These are phyloP conservation scores for Pseudomyrmex gracilis DNA, from an alignment of 1,140 invertebrate species.

Conservation along the genomic window DNA sequence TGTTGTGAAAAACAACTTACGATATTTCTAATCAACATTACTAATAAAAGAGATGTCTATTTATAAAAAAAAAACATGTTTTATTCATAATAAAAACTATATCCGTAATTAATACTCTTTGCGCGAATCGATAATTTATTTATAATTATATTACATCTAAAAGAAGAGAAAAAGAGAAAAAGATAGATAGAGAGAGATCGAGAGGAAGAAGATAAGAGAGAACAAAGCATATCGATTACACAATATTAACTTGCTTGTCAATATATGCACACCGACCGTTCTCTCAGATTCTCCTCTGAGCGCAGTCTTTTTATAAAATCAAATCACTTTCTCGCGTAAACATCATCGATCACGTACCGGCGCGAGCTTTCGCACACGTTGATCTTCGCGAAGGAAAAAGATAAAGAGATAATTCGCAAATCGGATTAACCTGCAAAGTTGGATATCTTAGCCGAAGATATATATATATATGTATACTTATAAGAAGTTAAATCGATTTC, in stretches of 20 bases:
- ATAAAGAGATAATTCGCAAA: conserved; percentile 16
- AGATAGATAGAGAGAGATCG: too few species aligned
- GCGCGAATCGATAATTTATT: conserved; percentile 42
- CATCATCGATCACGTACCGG: conserved; percentile 42
- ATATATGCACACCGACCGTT: conserved; percentile 27
- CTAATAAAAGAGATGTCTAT: conserved; percentile 1
- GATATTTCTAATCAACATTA: not conserved
- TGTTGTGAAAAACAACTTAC: not conserved
- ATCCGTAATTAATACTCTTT: not conserved
- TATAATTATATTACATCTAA: conserved; percentile 25
- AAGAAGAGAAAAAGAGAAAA: too few species aligned
- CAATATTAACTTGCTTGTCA: conserved; percentile 47
- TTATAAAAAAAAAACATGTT: conserved; percentile 16
- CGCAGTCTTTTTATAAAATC: conserved; percentile 30
- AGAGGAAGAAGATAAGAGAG: too few species aligned
- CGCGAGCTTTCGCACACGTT: conserved; percentile 24
- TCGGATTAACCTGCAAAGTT: conserved; percentile 33
- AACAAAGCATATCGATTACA: conserved; percentile 32
- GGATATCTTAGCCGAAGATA: not conserved
- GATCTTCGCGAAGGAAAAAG: not conserved
- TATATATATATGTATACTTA: not conserved
- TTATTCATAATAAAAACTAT: not conserved
- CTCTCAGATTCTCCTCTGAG: conserved; percentile 46
- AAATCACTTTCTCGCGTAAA: conserved; percentile 57
- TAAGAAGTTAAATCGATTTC: conserved; percentile 21